Evolutionary conservation across 35 echinoderm and acorn worm species (phyloP), one percentile per base, ranked within the genome.

Genomic region (Ophiothrix spiculata): DNA sequence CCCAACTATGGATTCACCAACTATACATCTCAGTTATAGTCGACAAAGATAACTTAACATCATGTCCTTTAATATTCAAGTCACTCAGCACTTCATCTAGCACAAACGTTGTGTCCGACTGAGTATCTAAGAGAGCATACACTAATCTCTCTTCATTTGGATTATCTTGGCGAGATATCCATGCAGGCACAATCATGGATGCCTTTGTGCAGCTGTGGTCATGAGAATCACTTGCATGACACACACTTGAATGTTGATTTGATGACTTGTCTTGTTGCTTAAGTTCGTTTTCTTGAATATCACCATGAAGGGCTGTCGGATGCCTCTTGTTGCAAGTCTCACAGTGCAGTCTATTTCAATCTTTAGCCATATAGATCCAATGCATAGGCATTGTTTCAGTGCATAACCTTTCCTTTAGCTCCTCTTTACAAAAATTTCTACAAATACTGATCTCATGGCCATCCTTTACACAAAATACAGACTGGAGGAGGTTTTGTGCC

Each of bases 151-250:
- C 88, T 36, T 1, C 28, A 29, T 75, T 8, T 12, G 92, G 92
- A 31, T 42, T 56, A 60, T 94, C 56, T 19, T 73, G 17, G 36
- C 79, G 75, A 21, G 92, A 90, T 32, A 94, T 29, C 88, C 92
- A 94, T 29, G 90, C 84, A 33, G 93, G 79, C 0, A 95, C 85
- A 39, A 90, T 90, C 86, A 94, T 87, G 21, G 93, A 87, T 54
- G 75, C 81, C 85, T 92, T 92, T n/a, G n/a, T n/a, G n/a, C n/a
- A n/a, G 3, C 39, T 63, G 14, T n/a, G 28, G 28, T 60, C 19
- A 54, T 46, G 36, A 36, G 85, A 56, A 41, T 79, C 79, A 41
- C 63, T 89, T 16, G 81, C 41, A 74, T 86, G 40, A 45, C 38
- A 80, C 2, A 74, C 76, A 35, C 76, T 56, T 39, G 32, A 74